Base-by-base conservation (phyloP, 2,113 vertebrate genomes). In the Columbina picui region DNA sequence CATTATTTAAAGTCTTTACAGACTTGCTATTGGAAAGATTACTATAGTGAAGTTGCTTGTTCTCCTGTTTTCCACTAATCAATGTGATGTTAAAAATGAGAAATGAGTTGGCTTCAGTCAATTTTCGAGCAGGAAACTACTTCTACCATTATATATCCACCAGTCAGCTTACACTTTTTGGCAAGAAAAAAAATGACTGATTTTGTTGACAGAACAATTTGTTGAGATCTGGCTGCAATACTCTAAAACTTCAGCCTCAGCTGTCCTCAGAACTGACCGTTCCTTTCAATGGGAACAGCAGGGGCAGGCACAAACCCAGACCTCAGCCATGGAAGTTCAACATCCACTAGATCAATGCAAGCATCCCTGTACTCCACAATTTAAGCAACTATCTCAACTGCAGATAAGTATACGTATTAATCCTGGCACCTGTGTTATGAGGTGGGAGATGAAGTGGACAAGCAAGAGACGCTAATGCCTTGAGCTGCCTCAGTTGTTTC, bases 301-400 rank as follows among this genome's bases (percentile, higher is more conserved):
- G 41, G 65, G 30, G 45, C 0, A 0, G 75, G 8, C 29, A 52
- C 0, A 0, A 3, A 9, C 2, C 1, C 3, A 0, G 25, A 77
- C 15, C 10, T 59, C 56, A 39, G 71, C 18, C 23, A 10, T 1
- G 2, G 16, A 39, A 69, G 22, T 27, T 52, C 76, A 74, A 14
- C 29, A 50, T 23, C 25, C 9, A 29, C 53, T 36, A 11, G 25
- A 70, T n/a, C 47, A 55, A 71, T 1, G 5, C 3, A 1, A 12
- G 0, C 2, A 0, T 52, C 47, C 22, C 52, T 7, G 9, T 27
- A 77, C 67, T 49, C 2, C 0, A 17, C 38, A 84, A 61, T 63
- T 74, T 70, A 45, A 76, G 23, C 27, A 73, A 50, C 38, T 47
- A 27, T 8, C 50, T 77, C 26, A 53, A 2, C 32, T 29, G 10